These are phyloP conservation scores for Drosophila yakuba DNA, from an alignment of 1,140 invertebrate genomes.

Conservation along the genomic window DNA sequence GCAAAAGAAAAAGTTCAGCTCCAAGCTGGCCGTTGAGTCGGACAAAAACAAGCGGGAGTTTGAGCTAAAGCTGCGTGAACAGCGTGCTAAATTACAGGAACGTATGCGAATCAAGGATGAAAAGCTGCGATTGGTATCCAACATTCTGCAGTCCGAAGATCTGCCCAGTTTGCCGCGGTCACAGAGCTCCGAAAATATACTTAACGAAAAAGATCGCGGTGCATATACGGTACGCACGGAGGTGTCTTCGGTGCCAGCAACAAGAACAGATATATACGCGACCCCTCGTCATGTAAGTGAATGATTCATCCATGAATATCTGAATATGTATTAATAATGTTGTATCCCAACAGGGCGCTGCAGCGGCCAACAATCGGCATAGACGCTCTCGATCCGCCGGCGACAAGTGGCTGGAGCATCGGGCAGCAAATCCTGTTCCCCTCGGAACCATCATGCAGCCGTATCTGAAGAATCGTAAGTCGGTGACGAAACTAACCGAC, in stretches of 20 bases:
- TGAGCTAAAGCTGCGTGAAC: constrained; percentile 88
- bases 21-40: constrained; percentile 89
- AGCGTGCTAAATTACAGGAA: constrained; percentile 88
- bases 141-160: constrained; percentile 84
- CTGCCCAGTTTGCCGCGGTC: constrained; percentile 70
- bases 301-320: neutral
- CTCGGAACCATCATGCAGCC: constrained; percentile 96
- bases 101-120: constrained; percentile 87
- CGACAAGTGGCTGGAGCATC: constrained; percentile 96
- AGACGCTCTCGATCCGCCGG: constrained; percentile 92
- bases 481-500: constrained; percentile 91
- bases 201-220: constrained; percentile 61
- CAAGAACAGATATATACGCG: constrained; percentile 67
- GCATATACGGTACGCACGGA: constrained; percentile 54
- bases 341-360: constrained; percentile 83
- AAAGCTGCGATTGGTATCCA: constrained; percentile 84
- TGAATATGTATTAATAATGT: neutral
- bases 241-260: constrained; percentile 54
- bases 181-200: constrained; percentile 72
- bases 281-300: constrained; percentile 71
- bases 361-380: constrained; percentile 90
- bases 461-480: constrained; percentile 91
- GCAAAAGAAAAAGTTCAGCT: constrained; percentile 89
- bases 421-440: constrained; percentile 89
- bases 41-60: constrained; percentile 89